Evolutionary conservation across 2,113 vertebrate species (phyloP).

Genomic region (Mustela lutreola): DNA sequence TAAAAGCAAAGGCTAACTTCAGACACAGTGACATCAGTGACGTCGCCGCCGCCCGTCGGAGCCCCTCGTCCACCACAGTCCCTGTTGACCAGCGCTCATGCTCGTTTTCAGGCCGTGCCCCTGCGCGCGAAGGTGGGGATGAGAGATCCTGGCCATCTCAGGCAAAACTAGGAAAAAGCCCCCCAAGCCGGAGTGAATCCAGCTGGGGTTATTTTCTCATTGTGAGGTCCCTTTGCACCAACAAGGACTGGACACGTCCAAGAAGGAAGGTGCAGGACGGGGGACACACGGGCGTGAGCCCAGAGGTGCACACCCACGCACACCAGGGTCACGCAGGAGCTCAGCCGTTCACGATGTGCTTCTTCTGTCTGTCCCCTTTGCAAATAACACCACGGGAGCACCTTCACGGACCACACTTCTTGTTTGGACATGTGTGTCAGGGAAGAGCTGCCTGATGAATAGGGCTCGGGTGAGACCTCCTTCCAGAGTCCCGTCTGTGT

Average conservation of each 20-base stretch:
- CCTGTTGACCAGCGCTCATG: slow-evolving; percentile 73
- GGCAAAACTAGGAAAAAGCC: slow-evolving; percentile 38
- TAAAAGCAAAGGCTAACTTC: slow-evolving; percentile 25
- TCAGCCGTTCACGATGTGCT: background rate
- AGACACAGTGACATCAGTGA: slow-evolving; percentile 21
- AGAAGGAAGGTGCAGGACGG: background rate
- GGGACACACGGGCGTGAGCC: rapidly evolving
- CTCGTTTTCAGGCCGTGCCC: slow-evolving; percentile 49
- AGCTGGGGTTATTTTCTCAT: slow-evolving; percentile 8
- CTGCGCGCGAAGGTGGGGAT: background rate
- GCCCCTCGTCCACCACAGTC: slow-evolving; percentile 60
- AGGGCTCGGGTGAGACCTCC: background rate
- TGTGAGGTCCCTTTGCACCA: background rate
- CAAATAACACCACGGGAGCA: background rate
- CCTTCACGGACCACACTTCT: slow-evolving; percentile 51
- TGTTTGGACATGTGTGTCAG: slow-evolving; percentile 66
- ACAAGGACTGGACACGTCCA: background rate
- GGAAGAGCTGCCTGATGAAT: background rate
- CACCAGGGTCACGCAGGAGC: background rate
- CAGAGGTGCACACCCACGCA: background rate
- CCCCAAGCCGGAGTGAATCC: background rate
- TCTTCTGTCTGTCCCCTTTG: background rate
- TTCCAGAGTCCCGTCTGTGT: background rate
- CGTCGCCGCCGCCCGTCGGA: slow-evolving; percentile 55
- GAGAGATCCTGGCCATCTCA: background rate